These are phyloP conservation scores for Nymphicus hollandicus DNA, from an alignment of 2,113 vertebrate species.

Conservation along the genomic window DNA sequence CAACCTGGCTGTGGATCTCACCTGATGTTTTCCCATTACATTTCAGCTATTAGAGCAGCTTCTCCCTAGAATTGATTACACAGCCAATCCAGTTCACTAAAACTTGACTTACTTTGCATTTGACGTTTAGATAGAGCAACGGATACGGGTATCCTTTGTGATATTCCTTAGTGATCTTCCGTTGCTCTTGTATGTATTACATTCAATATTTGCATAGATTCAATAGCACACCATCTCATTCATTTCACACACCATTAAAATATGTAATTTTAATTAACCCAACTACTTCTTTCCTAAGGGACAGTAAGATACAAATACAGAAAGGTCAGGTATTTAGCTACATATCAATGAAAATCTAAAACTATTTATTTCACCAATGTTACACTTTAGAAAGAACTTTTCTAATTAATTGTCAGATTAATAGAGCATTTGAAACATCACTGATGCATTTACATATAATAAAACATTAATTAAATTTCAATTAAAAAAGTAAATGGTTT, in stretches of 20 bases:
- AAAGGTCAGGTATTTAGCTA: background rate
- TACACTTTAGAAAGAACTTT: background rate
- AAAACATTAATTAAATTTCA: background rate
- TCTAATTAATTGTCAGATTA: conserved; percentile 22
- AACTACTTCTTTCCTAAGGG: conserved; percentile 17
- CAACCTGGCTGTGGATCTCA: background rate
- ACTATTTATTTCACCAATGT: background rate
- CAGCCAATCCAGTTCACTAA: background rate
- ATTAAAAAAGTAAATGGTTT: background rate
- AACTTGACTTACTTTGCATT: background rate
- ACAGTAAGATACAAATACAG: background rate
- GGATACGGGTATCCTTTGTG: too few relatives aligned
- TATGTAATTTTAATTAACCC: conserved; percentile 62
- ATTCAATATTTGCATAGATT: background rate
- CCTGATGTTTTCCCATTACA: background rate
- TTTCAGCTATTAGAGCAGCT: background rate
- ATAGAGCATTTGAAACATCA: background rate
- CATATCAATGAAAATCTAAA: background rate
- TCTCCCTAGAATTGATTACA: background rate
- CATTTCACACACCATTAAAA: conserved; percentile 54
- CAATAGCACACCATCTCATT: conserved; percentile 2
- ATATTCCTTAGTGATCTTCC: too few relatives aligned
- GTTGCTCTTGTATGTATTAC: background rate
- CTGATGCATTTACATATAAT: background rate
- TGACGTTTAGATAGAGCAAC: background rate